These are phyloP conservation scores for Vimba vimba DNA, from an alignment of 2,113 vertebrate species.

Conservation along the genomic window DNA sequence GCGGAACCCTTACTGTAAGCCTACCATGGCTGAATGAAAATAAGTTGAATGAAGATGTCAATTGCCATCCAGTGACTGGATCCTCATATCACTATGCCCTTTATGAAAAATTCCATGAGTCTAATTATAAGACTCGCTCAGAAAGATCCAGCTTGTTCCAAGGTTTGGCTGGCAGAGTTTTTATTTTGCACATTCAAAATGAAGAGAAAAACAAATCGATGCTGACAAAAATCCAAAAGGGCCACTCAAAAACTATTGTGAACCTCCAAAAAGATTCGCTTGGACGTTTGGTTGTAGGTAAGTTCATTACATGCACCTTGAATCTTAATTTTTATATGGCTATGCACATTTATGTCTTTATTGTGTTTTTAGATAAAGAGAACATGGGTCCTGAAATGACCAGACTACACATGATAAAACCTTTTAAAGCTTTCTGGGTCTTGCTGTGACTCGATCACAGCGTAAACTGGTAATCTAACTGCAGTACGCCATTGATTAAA, in stretches of 20 bases:
- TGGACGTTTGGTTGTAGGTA: neutral
- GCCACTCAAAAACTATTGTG: neutral
- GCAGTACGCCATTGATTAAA: neutral
- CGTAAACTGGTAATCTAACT: neutral
- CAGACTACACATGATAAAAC: neutral
- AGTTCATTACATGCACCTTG: neutral
- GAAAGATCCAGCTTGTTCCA: neutral
- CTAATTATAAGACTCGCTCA: neutral
- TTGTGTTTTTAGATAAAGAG: neutral
- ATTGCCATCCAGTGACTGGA: slow-evolving; percentile 6
- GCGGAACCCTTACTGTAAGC: neutral
- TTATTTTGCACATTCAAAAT: neutral
- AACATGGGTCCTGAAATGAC: neutral
- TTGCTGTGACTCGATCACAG: neutral
- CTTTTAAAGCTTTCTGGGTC: neutral
- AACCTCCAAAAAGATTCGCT: neutral
- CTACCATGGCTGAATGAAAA: neutral
- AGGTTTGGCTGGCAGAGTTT: neutral
- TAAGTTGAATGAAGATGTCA: neutral
- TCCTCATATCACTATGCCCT: neutral
- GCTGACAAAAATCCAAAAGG: neutral
- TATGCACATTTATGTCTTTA: neutral
- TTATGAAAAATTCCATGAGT: neutral
- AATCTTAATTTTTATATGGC: neutral
- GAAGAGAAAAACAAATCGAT: neutral